These are phyloP conservation scores for Leucoraja ocellata DNA, from an alignment of 2,797 vertebrate species.

Conservation along the genomic window DNA sequence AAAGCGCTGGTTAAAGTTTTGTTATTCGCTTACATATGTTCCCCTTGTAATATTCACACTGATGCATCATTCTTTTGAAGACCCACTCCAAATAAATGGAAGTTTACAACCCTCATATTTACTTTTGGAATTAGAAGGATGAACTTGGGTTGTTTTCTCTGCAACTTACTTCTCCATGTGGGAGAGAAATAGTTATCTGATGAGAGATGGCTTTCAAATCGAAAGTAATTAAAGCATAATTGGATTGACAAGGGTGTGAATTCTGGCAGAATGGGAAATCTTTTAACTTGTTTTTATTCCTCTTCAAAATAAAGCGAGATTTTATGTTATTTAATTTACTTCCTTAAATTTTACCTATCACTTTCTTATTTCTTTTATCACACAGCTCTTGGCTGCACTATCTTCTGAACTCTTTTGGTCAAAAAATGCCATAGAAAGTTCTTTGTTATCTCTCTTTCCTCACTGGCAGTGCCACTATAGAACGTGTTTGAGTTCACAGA, in stretches of 20 bases:
- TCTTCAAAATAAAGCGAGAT: background rate
- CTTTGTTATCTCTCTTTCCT: background rate
- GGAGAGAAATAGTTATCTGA: background rate
- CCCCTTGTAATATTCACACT: slow-evolving; percentile 16
- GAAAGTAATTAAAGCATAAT: background rate
- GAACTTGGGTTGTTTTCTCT: background rate
- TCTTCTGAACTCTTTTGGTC: background rate
- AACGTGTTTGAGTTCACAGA: background rate
- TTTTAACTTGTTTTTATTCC: slow-evolving; percentile 20
- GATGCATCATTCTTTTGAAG: background rate
- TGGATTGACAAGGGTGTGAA: background rate
- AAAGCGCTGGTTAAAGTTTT: slow-evolving; percentile 24
- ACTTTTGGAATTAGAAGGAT: background rate
- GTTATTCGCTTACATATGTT: slow-evolving; percentile 23
- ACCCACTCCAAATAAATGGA: slow-evolving; percentile 17
- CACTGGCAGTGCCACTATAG: background rate
- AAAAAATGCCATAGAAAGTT: background rate
- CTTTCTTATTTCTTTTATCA: background rate
- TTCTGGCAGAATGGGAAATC: background rate
- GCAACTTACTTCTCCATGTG: background rate
- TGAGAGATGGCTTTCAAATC: background rate
- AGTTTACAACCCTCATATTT: background rate
- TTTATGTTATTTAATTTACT: slow-evolving; percentile 30
- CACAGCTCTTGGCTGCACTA: background rate
- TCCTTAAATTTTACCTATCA: background rate